Conservation (phyloP, 2,888 invertebrate genomes). For the Tachina grossa region DNA sequence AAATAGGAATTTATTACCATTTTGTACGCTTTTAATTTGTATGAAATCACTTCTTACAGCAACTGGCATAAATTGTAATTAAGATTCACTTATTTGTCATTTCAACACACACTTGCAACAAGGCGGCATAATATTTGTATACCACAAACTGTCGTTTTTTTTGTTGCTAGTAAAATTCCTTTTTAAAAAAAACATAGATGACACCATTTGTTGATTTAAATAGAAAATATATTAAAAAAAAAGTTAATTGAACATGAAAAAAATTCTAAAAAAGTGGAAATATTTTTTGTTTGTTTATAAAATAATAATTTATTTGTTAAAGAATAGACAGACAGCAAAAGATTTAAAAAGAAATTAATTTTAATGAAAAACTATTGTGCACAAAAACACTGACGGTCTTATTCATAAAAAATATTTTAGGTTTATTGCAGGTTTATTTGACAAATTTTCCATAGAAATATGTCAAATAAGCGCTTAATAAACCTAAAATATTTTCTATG, state of each 20-base stretch:
- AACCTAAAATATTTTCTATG: too few relatives aligned
- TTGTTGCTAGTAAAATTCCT: conserved; percentile 10
- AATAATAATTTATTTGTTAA: not conserved
- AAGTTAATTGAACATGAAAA: conserved; percentile 45
- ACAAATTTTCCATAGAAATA: too few relatives aligned
- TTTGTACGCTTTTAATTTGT: conserved; percentile 15
- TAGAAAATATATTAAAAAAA: not conserved
- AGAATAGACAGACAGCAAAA: not conserved
- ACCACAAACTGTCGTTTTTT: conserved; percentile 22
- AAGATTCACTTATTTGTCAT: conserved; percentile 57
- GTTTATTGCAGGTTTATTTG: too few relatives aligned
- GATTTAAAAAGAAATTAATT: not conserved
- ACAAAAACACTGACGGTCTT: too few relatives aligned
- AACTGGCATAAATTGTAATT: conserved; percentile 59
- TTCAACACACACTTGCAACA: conserved; percentile 31
- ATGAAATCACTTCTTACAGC: conserved; percentile 57
- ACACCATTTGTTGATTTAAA: conserved; percentile 54
- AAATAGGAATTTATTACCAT: conserved; percentile 26
- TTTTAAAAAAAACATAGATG: conserved; percentile 55
- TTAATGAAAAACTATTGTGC: too few relatives aligned
- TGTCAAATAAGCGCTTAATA: too few relatives aligned
- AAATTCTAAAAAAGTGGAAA: not conserved
- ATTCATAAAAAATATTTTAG: too few relatives aligned
- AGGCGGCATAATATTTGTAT: conserved; percentile 53
- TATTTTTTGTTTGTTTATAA: not conserved